A percentile compares a stretch with the other conserved stretches of the same genome.
Conservation (phyloP, 2,113 vertebrate species). For the Corythoichthys intestinalis region DNA sequence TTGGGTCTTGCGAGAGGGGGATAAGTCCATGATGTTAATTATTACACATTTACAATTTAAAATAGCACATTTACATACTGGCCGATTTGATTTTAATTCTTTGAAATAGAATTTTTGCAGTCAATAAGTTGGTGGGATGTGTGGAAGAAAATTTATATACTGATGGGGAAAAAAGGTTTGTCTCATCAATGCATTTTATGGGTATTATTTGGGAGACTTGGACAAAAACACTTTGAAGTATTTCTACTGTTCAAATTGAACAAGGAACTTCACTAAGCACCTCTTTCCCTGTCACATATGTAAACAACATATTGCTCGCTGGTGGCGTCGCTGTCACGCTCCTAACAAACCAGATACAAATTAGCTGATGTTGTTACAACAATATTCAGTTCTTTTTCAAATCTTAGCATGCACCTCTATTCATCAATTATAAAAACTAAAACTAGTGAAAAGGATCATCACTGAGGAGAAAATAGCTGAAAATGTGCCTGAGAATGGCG, state of each 20-base stretch:
- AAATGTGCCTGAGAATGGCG: slow-evolving; percentile 12
- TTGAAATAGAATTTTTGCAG: slow-evolving; percentile 42
- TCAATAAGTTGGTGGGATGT: slow-evolving; percentile 52
- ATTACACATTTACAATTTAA: slow-evolving; percentile 10
- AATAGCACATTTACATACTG: not conserved
- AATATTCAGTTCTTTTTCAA: not conserved
- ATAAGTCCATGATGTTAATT: not conserved
- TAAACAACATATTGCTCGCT: slow-evolving; percentile 40
- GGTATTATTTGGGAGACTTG: slow-evolving; percentile 45
- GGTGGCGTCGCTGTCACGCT: slow-evolving; percentile 14
- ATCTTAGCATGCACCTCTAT: not conserved
- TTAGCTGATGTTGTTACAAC: slow-evolving; percentile 1
- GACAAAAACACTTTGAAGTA: slow-evolving; percentile 65
- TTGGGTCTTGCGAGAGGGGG: not conserved
- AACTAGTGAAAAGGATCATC: slow-evolving; percentile 11
- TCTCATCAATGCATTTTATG: slow-evolving; percentile 60
- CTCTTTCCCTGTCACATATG: slow-evolving; percentile 1
- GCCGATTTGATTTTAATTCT: slow-evolving; percentile 22
- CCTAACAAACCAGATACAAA: slow-evolving; percentile 20
- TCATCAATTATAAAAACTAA: slow-evolving; percentile 19
- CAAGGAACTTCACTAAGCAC: slow-evolving; percentile 49
- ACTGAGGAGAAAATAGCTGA: slow-evolving; percentile 9
- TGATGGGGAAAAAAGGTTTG: slow-evolving; percentile 52
- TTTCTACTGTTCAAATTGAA: slow-evolving; percentile 53
- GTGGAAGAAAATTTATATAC: slow-evolving; percentile 54